phyloP scores from a whole-genome alignment of 2,888 invertebrate genomes.

The Drosophila affinis region DNA sequence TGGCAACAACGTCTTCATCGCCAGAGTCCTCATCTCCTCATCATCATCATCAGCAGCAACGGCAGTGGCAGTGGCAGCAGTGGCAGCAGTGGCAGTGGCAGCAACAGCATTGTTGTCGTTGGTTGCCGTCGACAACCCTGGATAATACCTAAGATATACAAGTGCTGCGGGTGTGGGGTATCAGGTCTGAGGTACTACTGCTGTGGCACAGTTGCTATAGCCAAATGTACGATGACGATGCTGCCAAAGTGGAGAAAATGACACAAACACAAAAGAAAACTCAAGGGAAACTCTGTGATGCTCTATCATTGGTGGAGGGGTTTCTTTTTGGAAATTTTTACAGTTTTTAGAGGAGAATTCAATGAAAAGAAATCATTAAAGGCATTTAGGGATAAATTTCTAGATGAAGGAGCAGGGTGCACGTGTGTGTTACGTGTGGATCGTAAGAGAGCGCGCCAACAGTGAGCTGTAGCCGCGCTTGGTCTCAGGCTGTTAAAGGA shows the following conservation, averaged over 20 bases:
- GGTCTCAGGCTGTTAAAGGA: no score
- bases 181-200: background rate
- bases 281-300: constrained; percentile 8
- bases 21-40: constrained; percentile 27
- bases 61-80: constrained; percentile 25
- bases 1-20: constrained; percentile 62
- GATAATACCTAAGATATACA: constrained; percentile 64
- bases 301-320: constrained; percentile 33
- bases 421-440: no score
- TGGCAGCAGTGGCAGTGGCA: constrained; percentile 40
- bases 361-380: background rate
- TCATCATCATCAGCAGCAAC: constrained; percentile 47
- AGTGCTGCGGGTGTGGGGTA: constrained; percentile 12
- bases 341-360: background rate
- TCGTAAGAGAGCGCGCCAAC: no score
- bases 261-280: background rate
- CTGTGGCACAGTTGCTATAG: constrained; percentile 65
- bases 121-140: constrained; percentile 64
- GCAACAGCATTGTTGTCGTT: constrained; percentile 61
- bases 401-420: no score
- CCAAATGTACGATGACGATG: constrained; percentile 65
- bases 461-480: no score
- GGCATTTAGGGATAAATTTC: no score
- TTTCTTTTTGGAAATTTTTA: background rate
- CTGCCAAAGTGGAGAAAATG: constrained; percentile 45